Conservation (phyloP, 92 coral and sea anemone species). For the Palythoa grandiflora region DNA sequence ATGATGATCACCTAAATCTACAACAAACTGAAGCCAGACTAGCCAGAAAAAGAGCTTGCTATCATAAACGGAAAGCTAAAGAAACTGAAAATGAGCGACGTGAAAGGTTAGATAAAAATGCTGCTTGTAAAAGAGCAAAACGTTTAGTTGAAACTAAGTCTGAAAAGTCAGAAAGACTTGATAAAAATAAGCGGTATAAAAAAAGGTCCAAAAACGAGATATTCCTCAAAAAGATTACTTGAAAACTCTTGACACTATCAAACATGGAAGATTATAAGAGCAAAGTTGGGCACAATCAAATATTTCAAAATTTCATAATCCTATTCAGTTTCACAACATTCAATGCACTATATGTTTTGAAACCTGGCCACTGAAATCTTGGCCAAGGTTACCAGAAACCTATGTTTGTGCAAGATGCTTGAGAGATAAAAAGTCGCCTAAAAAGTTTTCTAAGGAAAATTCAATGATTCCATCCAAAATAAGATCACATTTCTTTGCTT, state of each 20-base stretch:
- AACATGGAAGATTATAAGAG: neutral
- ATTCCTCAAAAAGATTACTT: constrained; percentile 20
- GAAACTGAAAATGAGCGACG: constrained; percentile 10
- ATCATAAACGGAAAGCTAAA: constrained; percentile 14
- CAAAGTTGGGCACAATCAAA: constrained; percentile 14
- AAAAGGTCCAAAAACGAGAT: neutral
- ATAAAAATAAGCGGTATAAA: neutral
- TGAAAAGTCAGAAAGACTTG: constrained; percentile 6
- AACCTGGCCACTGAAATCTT: constrained; percentile 13
- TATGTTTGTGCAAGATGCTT: constrained; percentile 2
- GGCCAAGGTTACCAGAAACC: constrained; percentile 18
- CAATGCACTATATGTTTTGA: constrained; percentile 16
- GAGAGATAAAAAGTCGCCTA: constrained; percentile 21
- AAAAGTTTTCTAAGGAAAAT: constrained; percentile 20
- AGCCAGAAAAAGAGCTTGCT: neutral
- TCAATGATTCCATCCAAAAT: constrained; percentile 22
- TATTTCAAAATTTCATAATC: constrained; percentile 7
- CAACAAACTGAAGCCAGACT: constrained; percentile 17
- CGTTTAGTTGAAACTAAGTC: constrained; percentile 13
- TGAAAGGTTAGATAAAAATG: constrained; percentile 9
- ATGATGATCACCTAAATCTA: neutral
- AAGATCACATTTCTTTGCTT: constrained; percentile 46
- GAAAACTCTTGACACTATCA: neutral
- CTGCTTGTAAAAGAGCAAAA: constrained; percentile 11
- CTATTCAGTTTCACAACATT: constrained; percentile 4